Percentiles rank a stretch among this genome's conserved stretches.
Evolutionary conservation across 1,140 invertebrate species (phyloP).

Genomic region (Homalodisca vitripennis): DNA sequence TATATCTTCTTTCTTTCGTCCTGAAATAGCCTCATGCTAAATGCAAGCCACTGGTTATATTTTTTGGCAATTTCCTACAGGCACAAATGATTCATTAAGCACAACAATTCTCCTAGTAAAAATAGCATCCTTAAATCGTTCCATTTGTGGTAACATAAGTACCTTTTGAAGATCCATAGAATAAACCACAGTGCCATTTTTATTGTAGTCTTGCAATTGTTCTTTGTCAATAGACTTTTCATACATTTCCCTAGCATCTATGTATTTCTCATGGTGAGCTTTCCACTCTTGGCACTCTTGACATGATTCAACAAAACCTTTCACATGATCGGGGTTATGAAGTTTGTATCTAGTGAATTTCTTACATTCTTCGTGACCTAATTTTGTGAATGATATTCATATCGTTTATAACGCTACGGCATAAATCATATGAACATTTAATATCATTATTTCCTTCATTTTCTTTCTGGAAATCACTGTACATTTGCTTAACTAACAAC

Average conservation of each 20-base stretch:
- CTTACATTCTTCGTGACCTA: conserved; percentile 37
- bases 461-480: conserved; percentile 36
- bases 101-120: no score
- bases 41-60: conserved; percentile 1
- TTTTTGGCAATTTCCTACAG: conserved; percentile 22
- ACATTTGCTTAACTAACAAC: conserved; percentile 34
- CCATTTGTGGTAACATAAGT: conserved; percentile 36
- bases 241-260: not conserved
- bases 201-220: not conserved
- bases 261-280: conserved; percentile 16
- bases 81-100: conserved; percentile 34
- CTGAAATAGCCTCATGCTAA: conserved; percentile 32
- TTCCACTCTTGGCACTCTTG: conserved; percentile 7
- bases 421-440: conserved; percentile 38
- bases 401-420: conserved; percentile 27
- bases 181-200: not conserved
- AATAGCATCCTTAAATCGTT: conserved; percentile 34
- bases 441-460: no score
- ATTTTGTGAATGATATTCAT: conserved; percentile 35
- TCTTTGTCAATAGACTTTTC: not conserved
- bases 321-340: conserved; percentile 26
- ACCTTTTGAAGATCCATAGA: conserved; percentile 29
- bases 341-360: conserved; percentile 29
- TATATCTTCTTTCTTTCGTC: conserved; percentile 39
- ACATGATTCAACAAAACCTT: conserved; percentile 30